Conservation (phyloP, 2,888 invertebrate species). For the Andrena trimmerana region DNA sequence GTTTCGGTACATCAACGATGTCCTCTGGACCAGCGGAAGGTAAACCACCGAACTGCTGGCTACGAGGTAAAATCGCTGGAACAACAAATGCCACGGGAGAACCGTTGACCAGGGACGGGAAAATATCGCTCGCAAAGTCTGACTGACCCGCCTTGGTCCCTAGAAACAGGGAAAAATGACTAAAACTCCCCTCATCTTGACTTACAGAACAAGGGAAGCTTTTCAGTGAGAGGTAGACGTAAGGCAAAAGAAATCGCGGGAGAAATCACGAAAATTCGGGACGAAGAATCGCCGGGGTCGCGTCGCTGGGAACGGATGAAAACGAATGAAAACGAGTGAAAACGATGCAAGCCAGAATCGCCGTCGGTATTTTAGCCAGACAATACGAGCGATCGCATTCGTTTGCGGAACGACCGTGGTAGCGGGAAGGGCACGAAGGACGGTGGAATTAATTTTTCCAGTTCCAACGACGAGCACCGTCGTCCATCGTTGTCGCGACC, state of each 20-base stretch:
- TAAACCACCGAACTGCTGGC: not conserved
- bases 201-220: not conserved
- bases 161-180: too few species aligned
- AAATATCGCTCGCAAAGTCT: conserved; percentile 47
- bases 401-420: conserved; percentile 51
- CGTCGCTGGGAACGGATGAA: conserved; percentile 44
- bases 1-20: conserved; percentile 28
- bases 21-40: not conserved
- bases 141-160: not conserved
- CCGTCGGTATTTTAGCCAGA: conserved; percentile 55
- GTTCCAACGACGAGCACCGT: conserved; percentile 35
- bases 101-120: conserved; percentile 41
- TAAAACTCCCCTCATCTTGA: too few species aligned
- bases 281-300: conserved; percentile 38
- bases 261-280: not conserved
- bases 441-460: conserved; percentile 63
- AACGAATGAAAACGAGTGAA: conserved; percentile 56
- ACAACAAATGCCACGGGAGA: conserved; percentile 28
- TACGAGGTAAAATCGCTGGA: conserved; percentile 27
- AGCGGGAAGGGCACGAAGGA: conserved; percentile 12
- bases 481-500: conserved; percentile 34
- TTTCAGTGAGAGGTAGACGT: not conserved
- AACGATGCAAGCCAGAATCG: conserved; percentile 35
- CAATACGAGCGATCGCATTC: conserved; percentile 55
- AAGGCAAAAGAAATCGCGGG: conserved; percentile 20